Conservation (phyloP, 2,888 invertebrate genomes). For the Apamea crenata region DNA sequence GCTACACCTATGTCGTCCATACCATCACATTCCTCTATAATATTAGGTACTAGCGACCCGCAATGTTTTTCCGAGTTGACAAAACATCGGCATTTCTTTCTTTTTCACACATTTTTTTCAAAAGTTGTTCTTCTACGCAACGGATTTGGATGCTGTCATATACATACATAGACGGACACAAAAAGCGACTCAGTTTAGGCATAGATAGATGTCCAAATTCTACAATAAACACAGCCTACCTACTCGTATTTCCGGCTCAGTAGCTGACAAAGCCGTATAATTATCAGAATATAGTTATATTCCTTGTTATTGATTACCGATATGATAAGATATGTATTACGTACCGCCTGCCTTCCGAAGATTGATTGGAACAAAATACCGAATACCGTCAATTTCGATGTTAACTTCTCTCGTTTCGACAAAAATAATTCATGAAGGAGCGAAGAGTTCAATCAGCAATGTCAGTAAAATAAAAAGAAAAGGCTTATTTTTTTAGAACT, state of each 20-base stretch:
- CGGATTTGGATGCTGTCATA: background rate
- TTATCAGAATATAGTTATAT: background rate
- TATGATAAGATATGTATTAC: background rate
- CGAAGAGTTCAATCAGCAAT: background rate
- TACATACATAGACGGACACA: too few relatives aligned
- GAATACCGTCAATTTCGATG: background rate
- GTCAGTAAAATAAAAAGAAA: background rate
- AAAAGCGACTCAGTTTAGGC: background rate
- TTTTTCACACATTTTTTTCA: too few relatives aligned
- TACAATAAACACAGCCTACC: background rate
- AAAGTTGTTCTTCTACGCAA: background rate
- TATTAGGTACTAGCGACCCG: background rate
- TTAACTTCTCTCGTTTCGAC: background rate
- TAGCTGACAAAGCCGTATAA: background rate
- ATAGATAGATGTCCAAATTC: background rate
- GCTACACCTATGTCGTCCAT: background rate
- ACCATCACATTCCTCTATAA: too few relatives aligned
- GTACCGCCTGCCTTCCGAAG: too few relatives aligned
- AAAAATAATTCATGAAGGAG: background rate
- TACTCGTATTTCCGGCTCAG: background rate
- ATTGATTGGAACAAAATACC: constrained; percentile 3
- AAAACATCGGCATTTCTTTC: background rate
- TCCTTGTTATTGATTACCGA: constrained; percentile 5
- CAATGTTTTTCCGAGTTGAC: background rate
- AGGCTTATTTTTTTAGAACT: background rate